Conservation (phyloP, 2,888 invertebrate species). For the Itoplectis maculator region DNA sequence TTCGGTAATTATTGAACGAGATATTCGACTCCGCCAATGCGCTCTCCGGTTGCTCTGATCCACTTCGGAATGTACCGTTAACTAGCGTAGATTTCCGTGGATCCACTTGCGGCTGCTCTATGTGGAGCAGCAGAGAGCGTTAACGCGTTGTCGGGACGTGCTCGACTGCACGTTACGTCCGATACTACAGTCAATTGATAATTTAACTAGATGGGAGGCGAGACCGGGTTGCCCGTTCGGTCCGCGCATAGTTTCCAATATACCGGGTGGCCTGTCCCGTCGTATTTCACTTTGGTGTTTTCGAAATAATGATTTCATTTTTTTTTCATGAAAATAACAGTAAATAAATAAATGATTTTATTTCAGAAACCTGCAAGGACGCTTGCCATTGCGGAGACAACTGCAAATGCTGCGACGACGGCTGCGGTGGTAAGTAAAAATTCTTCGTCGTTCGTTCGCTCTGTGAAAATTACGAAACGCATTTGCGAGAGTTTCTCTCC, state of each 20-base stretch:
- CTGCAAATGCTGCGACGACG: constrained; percentile 79
- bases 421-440: constrained; percentile 71
- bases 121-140: constrained; percentile 31
- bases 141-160: constrained; percentile 28
- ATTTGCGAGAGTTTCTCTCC: constrained; percentile 16
- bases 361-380: constrained; percentile 79
- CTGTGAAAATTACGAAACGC: neutral
- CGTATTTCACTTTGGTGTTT: neutral
- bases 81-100: neutral
- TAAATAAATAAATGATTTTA: constrained; percentile 18
- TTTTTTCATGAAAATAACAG: neutral
- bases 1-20: neutral
- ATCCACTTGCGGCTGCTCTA: neutral
- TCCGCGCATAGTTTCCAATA: neutral
- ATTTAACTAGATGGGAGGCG: constrained; percentile 36
- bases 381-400: constrained; percentile 79
- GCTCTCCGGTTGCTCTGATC: neutral
- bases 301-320: too few species aligned
- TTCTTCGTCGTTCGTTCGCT: neutral
- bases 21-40: neutral
- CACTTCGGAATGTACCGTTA: constrained; percentile 10
- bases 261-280: neutral
- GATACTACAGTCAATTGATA: constrained; percentile 53
- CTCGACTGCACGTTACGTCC: constrained; percentile 11
- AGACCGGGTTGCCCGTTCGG: neutral